Conservation (phyloP, 2,888 invertebrate species). For the Pseudoips prasinana region DNA sequence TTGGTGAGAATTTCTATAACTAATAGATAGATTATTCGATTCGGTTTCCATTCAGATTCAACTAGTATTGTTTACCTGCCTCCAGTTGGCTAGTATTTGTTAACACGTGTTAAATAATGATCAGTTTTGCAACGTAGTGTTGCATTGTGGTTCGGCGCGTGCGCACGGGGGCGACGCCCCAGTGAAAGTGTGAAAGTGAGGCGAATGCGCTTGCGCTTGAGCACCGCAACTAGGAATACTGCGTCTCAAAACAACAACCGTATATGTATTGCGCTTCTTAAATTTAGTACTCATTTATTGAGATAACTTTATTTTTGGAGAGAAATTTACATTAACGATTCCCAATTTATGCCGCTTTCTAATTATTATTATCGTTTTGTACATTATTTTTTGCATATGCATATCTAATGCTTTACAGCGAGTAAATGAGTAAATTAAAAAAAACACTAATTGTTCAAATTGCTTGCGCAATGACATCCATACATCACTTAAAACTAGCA, state of each 20-base stretch:
- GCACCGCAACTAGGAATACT: slow-evolving; percentile 28
- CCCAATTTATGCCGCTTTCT: slow-evolving; percentile 16
- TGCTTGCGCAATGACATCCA: too few relatives aligned
- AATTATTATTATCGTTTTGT: slow-evolving; percentile 3
- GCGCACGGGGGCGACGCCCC: slow-evolving; percentile 70
- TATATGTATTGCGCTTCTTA: slow-evolving; percentile 30
- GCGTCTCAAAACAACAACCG: slow-evolving; percentile 24
- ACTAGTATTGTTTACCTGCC: too few relatives aligned
- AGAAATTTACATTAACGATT: slow-evolving; percentile 8
- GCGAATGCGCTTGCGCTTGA: slow-evolving; percentile 66
- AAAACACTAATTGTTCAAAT: too few relatives aligned
- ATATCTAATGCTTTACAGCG: too few relatives aligned
- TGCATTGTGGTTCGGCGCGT: slow-evolving; percentile 44
- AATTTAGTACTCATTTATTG: slow-evolving; percentile 37
- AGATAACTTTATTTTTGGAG: slow-evolving; percentile 12
- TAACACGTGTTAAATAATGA: slow-evolving; percentile 59
- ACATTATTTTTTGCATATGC: background rate
- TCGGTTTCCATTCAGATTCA: too few relatives aligned
- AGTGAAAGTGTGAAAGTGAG: slow-evolving; percentile 82
- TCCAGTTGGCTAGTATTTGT: slow-evolving; percentile 30
- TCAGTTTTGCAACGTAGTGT: slow-evolving; percentile 66
- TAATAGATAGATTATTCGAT: too few relatives aligned
- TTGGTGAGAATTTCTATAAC: too few relatives aligned
- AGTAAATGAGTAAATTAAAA: too few relatives aligned
- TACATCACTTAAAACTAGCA: too few relatives aligned